A percentile compares a stretch with the other conserved stretches of the same genome.
phyloP scores from a whole-genome alignment of 2,888 invertebrate genomes.

The Crematogaster levior region DNA sequence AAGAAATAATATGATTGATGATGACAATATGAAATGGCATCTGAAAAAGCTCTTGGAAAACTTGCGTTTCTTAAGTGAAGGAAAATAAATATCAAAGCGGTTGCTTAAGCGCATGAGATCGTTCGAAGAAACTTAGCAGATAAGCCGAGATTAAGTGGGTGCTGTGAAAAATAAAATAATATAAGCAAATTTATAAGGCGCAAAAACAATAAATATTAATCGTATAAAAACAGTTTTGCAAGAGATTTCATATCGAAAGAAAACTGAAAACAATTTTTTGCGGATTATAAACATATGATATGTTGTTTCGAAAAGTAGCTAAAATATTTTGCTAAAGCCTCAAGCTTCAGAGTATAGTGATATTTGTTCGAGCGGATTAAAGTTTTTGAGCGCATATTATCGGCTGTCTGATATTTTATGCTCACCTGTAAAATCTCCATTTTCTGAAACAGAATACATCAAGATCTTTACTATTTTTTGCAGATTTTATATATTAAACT shows the following conservation, averaged over 20 bases:
- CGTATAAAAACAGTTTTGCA: conserved; percentile 1
- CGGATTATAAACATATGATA: neutral
- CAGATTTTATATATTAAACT: neutral
- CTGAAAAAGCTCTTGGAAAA: conserved; percentile 10
- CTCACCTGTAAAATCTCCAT: conserved; percentile 80
- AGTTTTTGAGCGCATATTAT: conserved; percentile 41
- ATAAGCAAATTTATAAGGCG: conserved; percentile 18
- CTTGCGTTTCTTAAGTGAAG: neutral
- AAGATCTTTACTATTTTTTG: neutral
- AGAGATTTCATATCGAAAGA: conserved; percentile 4
- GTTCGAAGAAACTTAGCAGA: conserved; percentile 46
- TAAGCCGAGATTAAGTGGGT: conserved; percentile 31
- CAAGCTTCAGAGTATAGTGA: conserved; percentile 7
- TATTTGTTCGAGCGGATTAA: conserved; percentile 38
- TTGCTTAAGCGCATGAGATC: conserved; percentile 27
- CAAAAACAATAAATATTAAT: conserved; percentile 27
- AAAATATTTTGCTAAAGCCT: conserved; percentile 61
- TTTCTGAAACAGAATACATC: conserved; percentile 77
- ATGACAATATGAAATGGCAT: too few species aligned
- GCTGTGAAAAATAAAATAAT: conserved; percentile 41
- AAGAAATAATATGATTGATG: too few species aligned
- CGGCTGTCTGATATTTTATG: conserved; percentile 42
- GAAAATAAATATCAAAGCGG: conserved; percentile 17
- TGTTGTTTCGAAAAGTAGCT: conserved; percentile 59
- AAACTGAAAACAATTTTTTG: conserved; percentile 56